phyloP scores from a whole-genome alignment of 2,797 vertebrate genomes.

The Pipistrellus kuhlii region DNA sequence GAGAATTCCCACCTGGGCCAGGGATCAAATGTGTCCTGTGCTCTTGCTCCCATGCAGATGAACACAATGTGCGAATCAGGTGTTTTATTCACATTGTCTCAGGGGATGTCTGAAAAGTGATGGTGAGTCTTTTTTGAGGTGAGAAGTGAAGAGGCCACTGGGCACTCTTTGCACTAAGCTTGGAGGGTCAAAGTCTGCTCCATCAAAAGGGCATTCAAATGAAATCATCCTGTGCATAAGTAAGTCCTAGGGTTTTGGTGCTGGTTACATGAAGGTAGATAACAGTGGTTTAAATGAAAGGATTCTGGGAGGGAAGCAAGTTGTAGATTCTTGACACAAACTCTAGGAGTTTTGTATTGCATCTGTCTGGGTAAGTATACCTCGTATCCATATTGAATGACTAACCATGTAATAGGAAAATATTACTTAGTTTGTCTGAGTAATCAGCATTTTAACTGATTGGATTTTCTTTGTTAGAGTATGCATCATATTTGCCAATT shows the following conservation, averaged over 20 bases:
- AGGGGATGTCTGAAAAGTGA: background rate
- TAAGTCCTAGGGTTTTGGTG: background rate
- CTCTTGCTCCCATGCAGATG: background rate
- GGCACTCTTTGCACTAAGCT: background rate
- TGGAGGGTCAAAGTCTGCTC: background rate
- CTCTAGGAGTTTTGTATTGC: background rate
- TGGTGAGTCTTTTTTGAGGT: background rate
- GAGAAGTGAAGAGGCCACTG: background rate
- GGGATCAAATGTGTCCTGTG: background rate
- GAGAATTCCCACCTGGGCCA: background rate
- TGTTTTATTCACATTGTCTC: background rate
- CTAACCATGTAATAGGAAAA: background rate
- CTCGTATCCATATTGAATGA: background rate
- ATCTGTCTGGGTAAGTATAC: background rate
- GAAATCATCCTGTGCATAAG: background rate
- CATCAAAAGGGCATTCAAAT: background rate
- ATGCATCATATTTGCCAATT: background rate
- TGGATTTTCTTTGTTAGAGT: background rate
- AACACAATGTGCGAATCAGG: background rate
- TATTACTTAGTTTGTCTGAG: background rate
- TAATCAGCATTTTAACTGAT: slow-evolving; percentile 11
- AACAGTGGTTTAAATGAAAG: background rate
- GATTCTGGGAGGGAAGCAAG: background rate
- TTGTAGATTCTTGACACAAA: background rate
- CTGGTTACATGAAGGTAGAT: background rate